Conservation (phyloP, 2,888 invertebrate species). For the Hypomecis atomaria region DNA sequence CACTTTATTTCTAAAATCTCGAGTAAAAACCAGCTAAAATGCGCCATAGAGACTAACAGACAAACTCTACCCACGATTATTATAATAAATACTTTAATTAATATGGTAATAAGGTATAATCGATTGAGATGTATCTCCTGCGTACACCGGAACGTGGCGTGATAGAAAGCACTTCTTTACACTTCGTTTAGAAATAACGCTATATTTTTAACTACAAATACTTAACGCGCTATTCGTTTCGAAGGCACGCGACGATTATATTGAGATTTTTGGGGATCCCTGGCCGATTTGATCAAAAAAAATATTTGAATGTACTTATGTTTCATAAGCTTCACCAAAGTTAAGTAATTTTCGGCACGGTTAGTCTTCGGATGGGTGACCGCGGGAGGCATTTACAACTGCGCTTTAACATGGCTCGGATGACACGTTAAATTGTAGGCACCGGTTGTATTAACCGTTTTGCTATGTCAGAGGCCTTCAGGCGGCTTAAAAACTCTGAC, state of each 20-base stretch:
- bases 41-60: slow-evolving; percentile 5
- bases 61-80: slow-evolving; percentile 6
- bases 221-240: slow-evolving; percentile 35
- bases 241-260: slow-evolving; percentile 41
- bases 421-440: no score
- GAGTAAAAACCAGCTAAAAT: neutral
- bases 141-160: slow-evolving; percentile 60
- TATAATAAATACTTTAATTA: slow-evolving; percentile 26
- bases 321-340: no score
- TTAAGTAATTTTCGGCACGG: no score
- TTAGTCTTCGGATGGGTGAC: no score
- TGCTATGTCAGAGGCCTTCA: no score
- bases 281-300: neutral
- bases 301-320: no score
- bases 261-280: slow-evolving; percentile 26
- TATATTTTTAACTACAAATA: slow-evolving; percentile 49
- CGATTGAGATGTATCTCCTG: slow-evolving; percentile 41
- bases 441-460: no score
- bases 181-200: slow-evolving; percentile 55
- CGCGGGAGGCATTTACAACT: no score
- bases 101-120: slow-evolving; percentile 40
- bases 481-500: no score
- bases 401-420: no score
- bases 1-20: neutral
- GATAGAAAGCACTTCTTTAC: slow-evolving; percentile 61